Evolutionary conservation across 2,113 vertebrate genomes (phyloP), one percentile per base, ranked within the genome.

Genomic region (Campylomormyrus numenius): DNA sequence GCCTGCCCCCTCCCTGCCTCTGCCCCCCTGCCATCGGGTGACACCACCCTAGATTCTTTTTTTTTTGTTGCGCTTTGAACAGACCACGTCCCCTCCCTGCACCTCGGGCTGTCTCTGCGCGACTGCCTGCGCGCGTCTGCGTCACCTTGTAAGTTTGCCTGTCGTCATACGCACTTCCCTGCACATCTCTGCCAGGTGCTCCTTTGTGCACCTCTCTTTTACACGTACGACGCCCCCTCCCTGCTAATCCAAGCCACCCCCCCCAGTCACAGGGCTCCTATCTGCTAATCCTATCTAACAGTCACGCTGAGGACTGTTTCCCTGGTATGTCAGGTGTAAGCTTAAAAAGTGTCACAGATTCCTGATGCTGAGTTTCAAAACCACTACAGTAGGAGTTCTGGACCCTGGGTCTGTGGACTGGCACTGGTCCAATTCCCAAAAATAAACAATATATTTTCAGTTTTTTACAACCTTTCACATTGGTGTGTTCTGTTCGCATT

Each of bases 121-220:
- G 92, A 89, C 74, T 88, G 88, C 91, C 77, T 89, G 52, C 80
- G 91, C 56, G 84, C 88, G 89, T 31, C 49, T 88, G 21, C 27
- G 5, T 83, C 35, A 42, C 42, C 39, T 15, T 27, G 42, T 31
- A 31, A 15, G 27, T 70, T 27, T 70, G 62, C n/a, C 62, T 66
- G 24, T 27, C 62, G 3, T 11, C 62, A 27, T 66, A 27, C n/a
- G 9, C 19, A n/a, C 19, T 24, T n/a, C 17, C 80, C 46, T n/a
- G 21, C 10, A 1, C 19, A 31, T 56, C 52, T 85, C 83, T 19
- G 70, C 45, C 39, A 17, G 21, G 15, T 21, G 15, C 49, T 27
- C 42, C 58, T 48, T 87, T 13, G 24, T 27, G 85, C 53, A 19
- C 31, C 50, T 70, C 53, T 50, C 48, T 39, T 39, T 46, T 39